Evolutionary conservation across 1,140 invertebrate species (phyloP).

Genomic region (Odontomachus brunneus): DNA sequence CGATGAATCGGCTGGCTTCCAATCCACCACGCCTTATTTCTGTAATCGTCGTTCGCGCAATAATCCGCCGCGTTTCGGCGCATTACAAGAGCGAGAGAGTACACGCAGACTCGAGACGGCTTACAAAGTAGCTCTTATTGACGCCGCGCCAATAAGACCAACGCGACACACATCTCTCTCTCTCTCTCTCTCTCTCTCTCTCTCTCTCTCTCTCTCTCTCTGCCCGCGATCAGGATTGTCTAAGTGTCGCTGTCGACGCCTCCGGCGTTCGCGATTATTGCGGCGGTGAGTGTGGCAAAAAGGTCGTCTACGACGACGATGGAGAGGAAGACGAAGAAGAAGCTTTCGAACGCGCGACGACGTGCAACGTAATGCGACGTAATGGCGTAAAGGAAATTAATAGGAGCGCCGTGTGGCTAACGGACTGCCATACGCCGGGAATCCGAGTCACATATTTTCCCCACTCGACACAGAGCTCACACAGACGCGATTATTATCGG

Average conservation of each 20-base stretch:
- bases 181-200: conserved; percentile 25
- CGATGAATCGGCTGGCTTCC: neutral
- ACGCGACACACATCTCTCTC: conserved; percentile 27
- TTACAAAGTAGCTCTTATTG: conserved; percentile 43
- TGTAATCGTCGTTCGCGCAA: conserved; percentile 11
- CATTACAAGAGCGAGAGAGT: too few relatives aligned
- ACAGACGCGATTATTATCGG: conserved; percentile 46
- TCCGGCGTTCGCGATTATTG: conserved; percentile 42
- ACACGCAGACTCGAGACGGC: neutral
- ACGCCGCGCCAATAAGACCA: conserved; percentile 42
- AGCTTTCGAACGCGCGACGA: conserved; percentile 45
- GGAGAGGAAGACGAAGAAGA: conserved; percentile 18
- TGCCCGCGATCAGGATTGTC: conserved; percentile 25
- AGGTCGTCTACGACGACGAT: conserved; percentile 13
- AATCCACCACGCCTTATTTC: neutral
- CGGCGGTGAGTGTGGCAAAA: conserved; percentile 39
- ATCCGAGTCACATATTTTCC: conserved; percentile 55
- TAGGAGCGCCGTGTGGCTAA: conserved; percentile 46
- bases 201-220: conserved; percentile 5
- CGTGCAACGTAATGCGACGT: conserved; percentile 53
- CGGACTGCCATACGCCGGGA: conserved; percentile 34
- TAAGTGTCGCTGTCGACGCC: conserved; percentile 50
- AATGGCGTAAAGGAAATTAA: conserved; percentile 53
- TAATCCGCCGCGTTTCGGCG: conserved; percentile 6
- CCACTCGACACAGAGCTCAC: conserved; percentile 12